Conservation (phyloP, 2,113 vertebrate species). For the Eretmochelys imbricata region DNA sequence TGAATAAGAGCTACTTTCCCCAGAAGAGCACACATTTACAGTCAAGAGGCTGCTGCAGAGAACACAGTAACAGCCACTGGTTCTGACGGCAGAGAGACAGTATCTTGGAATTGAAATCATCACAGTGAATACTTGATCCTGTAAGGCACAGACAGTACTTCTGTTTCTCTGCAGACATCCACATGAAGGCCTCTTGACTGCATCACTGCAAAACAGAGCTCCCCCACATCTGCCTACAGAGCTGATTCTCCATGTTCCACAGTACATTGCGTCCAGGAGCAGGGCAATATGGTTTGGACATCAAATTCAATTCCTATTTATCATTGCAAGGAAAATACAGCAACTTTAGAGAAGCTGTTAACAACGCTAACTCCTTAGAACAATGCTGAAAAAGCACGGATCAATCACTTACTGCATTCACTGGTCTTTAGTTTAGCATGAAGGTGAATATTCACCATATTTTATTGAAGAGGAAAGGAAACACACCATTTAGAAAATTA, state of each 20-base stretch:
- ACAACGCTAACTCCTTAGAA: background rate
- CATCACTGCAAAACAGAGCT: background rate
- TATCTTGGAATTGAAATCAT: background rate
- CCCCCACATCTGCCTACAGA: background rate
- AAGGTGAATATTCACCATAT: background rate
- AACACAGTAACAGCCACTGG: slow-evolving; percentile 4
- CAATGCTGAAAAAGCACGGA: fast-evolving
- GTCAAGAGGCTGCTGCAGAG: background rate
- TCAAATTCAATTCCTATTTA: background rate
- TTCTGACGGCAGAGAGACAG: background rate
- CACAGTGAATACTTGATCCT: background rate
- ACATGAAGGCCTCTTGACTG: background rate
- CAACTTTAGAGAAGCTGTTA: background rate
- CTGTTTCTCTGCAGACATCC: slow-evolving; percentile 33
- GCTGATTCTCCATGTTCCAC: background rate
- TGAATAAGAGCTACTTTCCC: slow-evolving; percentile 7
- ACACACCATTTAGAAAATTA: fast-evolving
- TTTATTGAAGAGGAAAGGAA: fast-evolving
- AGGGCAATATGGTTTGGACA: background rate
- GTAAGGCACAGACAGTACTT: slow-evolving; percentile 17
- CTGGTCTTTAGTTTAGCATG: background rate
- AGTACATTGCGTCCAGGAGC: background rate
- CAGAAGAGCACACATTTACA: background rate
- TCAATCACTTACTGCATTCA: background rate
- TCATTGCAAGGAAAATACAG: background rate